Conservation (phyloP, 2,797 vertebrate species). For the Anableps anableps region DNA sequence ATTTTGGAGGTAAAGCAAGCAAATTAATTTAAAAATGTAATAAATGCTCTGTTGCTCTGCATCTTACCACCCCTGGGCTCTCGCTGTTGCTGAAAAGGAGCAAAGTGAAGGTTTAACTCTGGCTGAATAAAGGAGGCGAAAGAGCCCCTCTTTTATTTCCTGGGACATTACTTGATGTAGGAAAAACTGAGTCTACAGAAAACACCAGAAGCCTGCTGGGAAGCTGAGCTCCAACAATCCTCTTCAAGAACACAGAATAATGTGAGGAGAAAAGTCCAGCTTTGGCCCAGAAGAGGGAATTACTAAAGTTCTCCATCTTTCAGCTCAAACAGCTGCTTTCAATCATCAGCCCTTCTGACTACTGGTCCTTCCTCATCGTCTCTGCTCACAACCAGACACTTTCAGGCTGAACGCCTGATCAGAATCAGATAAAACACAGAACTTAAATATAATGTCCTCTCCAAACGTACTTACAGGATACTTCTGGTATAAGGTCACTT, state of each 20-base stretch:
- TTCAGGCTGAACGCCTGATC: neutral
- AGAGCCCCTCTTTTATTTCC: neutral
- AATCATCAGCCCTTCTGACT: slow-evolving; percentile 21
- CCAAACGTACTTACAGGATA: neutral
- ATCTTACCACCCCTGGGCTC: neutral
- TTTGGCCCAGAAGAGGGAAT: slow-evolving; percentile 43
- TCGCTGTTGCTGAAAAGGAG: neutral
- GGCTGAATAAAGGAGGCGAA: neutral
- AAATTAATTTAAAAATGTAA: neutral
- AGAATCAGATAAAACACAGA: neutral
- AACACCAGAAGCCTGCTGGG: slow-evolving; percentile 11
- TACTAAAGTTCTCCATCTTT: slow-evolving; percentile 23
- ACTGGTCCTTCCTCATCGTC: neutral
- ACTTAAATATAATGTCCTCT: neutral
- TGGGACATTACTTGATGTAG: slow-evolving; percentile 11
- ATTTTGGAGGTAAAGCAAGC: neutral
- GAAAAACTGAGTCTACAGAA: slow-evolving; percentile 41
- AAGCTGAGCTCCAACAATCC: slow-evolving; percentile 29
- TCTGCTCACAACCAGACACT: neutral
- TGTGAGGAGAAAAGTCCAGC: neutral
- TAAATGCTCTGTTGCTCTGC: neutral
- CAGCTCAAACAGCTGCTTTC: slow-evolving; percentile 62
- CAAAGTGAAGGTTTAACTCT: neutral
- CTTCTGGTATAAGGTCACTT: too few species aligned
- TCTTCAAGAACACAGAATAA: slow-evolving; percentile 3